Evolutionary conservation across 2,797 vertebrate genomes (phyloP).

Genomic region (Muscicapa striata): DNA sequence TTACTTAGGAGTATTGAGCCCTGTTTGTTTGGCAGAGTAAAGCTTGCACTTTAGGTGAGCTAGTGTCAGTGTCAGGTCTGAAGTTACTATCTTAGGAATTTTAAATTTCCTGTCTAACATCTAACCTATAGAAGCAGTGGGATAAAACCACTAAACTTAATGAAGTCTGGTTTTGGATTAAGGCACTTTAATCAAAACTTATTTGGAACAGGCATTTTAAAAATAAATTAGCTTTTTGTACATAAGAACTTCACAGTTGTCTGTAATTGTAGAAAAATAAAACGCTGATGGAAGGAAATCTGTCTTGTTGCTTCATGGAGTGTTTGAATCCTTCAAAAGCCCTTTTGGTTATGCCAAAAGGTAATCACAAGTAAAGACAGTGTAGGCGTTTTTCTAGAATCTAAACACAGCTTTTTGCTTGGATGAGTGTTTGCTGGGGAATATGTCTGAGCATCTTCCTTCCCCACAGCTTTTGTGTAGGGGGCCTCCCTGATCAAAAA

Average conservation of each 20-base stretch:
- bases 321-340: slow-evolving; percentile 17
- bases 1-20: not conserved
- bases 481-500: not conserved
- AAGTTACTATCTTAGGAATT: not conserved
- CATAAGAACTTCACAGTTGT: not conserved
- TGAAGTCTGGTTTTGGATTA: not conserved
- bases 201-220: not conserved
- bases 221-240: not conserved
- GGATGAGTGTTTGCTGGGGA: slow-evolving; percentile 1
- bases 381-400: not conserved
- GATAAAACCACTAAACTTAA: not conserved
- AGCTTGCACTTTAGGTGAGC: not conserved
- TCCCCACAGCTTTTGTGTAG: not conserved
- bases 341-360: slow-evolving; percentile 11
- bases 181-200: not conserved
- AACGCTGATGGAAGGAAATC: not conserved
- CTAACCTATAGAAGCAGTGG: not conserved
- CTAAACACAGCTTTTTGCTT: slow-evolving; percentile 1
- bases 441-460: slow-evolving; percentile 22
- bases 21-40: not conserved
- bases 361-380: not conserved
- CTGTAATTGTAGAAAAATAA: slow-evolving; percentile 8
- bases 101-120: not conserved
- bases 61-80: not conserved
- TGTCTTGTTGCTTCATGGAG: not conserved